Base-by-base conservation (phyloP, 1,140 invertebrate species). In the Littorina saxatilis region DNA sequence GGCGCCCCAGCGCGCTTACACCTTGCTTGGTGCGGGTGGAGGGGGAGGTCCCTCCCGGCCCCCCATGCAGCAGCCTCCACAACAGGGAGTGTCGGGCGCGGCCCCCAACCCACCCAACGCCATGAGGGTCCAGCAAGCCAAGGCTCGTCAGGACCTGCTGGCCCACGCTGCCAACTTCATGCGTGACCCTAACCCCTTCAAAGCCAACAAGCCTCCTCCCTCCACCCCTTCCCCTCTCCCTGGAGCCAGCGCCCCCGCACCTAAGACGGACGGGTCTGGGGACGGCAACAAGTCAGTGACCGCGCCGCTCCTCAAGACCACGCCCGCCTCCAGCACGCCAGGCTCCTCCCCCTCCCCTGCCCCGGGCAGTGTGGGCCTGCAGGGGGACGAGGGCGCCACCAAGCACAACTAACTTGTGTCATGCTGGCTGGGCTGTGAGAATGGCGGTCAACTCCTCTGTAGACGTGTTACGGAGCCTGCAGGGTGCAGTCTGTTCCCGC, bases 111-210 rank as follows among this genome's bases (percentile, higher is more conserved):
- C 52, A 40, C 23, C 73, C 81, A 55, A 23, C 66, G 37, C 68
- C 82, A 17, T 91, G 23, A 89, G 85, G 76, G 87, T 87, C 66
- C 85, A 87, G 79, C 89, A 90, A 61, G 89, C 84, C 23, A 86
- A 88, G 75, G 86, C 90, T 72, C 83, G 90, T 43, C 83, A 87
- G 70, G 88, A 88, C 29, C 75, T 88, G 27, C 80, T 91, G 39
- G 84, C 84, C 47, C 86, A 88, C 66, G 85, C 86, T 27, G 84
- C 87, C 82, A 90, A 83, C 81, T 91, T 90, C 82, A 76, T 91
- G 17, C 89, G 88, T 75, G 88, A 86, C 55, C 83, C 87, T 1
- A 84, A 17, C 50, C 37, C 70, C 2, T n/a, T n/a, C n/a, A n/a
- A n/a, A n/a, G 55, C 15, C 55, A 66, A n/a, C 58, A 58, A 63